phyloP scores from a whole-genome alignment of 2,888 invertebrate species.

The Dasypogon diadema region DNA sequence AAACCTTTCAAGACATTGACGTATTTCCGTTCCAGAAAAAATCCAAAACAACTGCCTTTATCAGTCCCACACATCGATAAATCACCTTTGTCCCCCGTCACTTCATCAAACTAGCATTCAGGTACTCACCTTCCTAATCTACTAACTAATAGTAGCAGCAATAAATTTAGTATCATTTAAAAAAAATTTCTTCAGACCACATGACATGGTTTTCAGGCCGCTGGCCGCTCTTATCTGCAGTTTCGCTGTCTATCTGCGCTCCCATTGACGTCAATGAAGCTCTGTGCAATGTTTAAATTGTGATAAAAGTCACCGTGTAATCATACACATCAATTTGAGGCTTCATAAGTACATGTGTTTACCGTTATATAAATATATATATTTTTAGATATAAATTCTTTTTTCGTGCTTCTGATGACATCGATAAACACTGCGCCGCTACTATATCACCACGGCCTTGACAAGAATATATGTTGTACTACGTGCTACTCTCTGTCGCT shows the following conservation, averaged over 20 bases:
- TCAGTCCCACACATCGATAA: background rate
- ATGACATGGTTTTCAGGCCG: constrained; percentile 21
- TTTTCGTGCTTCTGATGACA: constrained; percentile 32
- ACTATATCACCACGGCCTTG: background rate
- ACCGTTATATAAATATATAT: constrained; percentile 30
- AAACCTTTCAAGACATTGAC: no score
- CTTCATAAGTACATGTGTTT: constrained; percentile 36
- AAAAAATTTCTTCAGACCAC: background rate
- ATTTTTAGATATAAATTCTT: constrained; percentile 37
- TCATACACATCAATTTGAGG: constrained; percentile 25
- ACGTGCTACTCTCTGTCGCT: no score
- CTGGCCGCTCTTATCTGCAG: constrained; percentile 34
- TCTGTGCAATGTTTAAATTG: constrained; percentile 52
- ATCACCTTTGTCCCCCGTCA: background rate
- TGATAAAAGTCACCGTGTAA: constrained; percentile 37
- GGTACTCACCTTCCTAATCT: background rate
- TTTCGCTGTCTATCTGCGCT: constrained; percentile 45
- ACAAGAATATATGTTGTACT: no score
- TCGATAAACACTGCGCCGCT: background rate
- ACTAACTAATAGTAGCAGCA: background rate
- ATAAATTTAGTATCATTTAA: constrained; percentile 8
- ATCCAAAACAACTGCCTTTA: background rate
- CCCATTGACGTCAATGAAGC: constrained; percentile 55
- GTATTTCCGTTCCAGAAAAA: no score
- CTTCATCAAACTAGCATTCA: no score